Percentiles rank a stretch among this genome's conserved stretches.
These are phyloP conservation scores for Chelonia mydas DNA, from an alignment of 2,797 vertebrate genomes.

Conservation along the genomic window DNA sequence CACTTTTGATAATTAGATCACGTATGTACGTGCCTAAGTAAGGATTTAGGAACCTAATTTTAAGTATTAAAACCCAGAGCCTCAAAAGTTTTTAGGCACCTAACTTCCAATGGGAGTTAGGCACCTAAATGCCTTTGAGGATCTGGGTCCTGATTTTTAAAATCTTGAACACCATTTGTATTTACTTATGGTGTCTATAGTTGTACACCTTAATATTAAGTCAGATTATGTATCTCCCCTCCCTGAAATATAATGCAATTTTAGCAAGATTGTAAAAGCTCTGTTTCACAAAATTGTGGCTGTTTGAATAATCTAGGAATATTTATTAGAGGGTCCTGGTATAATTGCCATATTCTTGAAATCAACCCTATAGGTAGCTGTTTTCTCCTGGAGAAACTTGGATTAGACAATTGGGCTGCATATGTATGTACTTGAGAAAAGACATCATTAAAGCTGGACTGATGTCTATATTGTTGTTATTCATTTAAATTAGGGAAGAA, in stretches of 20 bases:
- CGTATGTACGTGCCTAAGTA: neutral
- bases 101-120: no score
- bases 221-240: neutral
- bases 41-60: no score
- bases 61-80: no score
- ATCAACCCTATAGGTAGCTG: neutral
- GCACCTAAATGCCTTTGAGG: no score
- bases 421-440: neutral
- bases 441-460: neutral
- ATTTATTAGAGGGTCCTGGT: neutral
- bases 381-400: neutral
- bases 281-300: neutral
- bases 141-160: neutral
- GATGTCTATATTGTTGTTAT: neutral
- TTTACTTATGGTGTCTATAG: neutral
- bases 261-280: neutral
- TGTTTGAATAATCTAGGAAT: neutral
- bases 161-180: neutral
- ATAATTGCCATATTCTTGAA: neutral
- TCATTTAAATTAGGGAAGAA: neutral
- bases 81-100: no score
- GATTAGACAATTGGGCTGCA: neutral
- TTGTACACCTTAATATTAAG: neutral
- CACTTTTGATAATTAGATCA: neutral
- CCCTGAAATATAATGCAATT: neutral